Conservation (phyloP, 2,113 vertebrate species). For the Elaphurus davidianus region DNA sequence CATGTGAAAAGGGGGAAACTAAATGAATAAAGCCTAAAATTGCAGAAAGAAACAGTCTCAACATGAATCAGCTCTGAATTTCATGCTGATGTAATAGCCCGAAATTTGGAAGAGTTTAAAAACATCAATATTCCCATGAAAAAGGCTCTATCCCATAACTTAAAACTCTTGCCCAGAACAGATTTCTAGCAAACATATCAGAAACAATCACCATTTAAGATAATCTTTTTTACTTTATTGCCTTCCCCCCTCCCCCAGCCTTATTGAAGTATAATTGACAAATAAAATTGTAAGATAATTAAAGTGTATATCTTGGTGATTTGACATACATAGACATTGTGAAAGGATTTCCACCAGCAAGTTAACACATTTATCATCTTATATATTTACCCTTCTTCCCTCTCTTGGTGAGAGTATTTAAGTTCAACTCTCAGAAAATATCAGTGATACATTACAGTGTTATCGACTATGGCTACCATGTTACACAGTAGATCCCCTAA, state of each 20-base stretch:
- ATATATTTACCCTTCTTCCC: not conserved
- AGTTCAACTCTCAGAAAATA: not conserved
- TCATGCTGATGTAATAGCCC: constrained; percentile 34
- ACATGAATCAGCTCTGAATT: not conserved
- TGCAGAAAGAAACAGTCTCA: constrained; percentile 6
- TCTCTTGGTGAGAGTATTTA: not conserved
- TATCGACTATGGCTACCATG: not conserved
- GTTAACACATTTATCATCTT: not conserved
- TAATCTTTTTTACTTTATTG: not conserved
- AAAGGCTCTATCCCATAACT: not conserved
- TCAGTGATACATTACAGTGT: not conserved
- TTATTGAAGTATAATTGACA: not conserved
- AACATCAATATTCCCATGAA: not conserved
- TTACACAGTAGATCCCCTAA: not conserved
- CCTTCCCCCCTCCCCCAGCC: not conserved
- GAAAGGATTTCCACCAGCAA: not conserved
- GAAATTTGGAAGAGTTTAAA: not conserved
- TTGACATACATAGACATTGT: not conserved
- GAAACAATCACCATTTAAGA: not conserved
- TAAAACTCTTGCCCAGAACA: not conserved
- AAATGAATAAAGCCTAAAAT: not conserved
- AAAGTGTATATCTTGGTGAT: not conserved
- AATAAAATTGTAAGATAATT: not conserved
- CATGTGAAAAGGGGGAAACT: not conserved
- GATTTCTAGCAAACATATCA: constrained; percentile 23